Conservation (phyloP, 2,797 vertebrate genomes). For the Scleropages formosus region DNA sequence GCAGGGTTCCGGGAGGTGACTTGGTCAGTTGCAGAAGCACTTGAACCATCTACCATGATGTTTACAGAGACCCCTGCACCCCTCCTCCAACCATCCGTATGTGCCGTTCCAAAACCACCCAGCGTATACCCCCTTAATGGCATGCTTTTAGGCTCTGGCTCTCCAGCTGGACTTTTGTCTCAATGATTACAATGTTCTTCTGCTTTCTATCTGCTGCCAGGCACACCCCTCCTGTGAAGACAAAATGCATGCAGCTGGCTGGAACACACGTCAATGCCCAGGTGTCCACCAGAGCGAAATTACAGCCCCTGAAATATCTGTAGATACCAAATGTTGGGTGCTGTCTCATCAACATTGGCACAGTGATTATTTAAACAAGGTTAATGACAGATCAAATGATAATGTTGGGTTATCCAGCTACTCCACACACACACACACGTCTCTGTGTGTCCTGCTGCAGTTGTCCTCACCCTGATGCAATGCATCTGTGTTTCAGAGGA, state of each 20-base stretch:
- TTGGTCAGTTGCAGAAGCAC: not conserved
- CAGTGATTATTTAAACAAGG: conserved; percentile 16
- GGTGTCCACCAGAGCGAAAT: conserved; percentile 7
- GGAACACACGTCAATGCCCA: not conserved
- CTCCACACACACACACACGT: not conserved
- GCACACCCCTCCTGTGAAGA: not conserved
- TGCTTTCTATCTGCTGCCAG: not conserved
- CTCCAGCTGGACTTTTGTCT: not conserved
- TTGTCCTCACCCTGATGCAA: conserved; percentile 3
- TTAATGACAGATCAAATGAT: conserved; percentile 19
- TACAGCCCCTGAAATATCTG: conserved; percentile 3
- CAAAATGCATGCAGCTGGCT: not conserved
- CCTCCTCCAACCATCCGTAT: not conserved
- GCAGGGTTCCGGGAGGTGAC: too few species aligned
- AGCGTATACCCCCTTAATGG: not conserved
- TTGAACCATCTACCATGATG: not conserved
- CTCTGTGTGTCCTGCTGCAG: conserved; percentile 19
- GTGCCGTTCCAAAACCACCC: not conserved
- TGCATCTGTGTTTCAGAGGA: not conserved
- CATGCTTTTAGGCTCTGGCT: not conserved
- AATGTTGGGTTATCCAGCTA: conserved; percentile 15
- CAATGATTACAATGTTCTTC: conserved; percentile 18
- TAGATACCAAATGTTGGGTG: not conserved
- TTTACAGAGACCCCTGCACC: not conserved
- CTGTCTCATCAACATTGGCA: conserved; percentile 8